phyloP scores from a whole-genome alignment of 2,888 invertebrate genomes.

The Dryomyza anilis region DNA sequence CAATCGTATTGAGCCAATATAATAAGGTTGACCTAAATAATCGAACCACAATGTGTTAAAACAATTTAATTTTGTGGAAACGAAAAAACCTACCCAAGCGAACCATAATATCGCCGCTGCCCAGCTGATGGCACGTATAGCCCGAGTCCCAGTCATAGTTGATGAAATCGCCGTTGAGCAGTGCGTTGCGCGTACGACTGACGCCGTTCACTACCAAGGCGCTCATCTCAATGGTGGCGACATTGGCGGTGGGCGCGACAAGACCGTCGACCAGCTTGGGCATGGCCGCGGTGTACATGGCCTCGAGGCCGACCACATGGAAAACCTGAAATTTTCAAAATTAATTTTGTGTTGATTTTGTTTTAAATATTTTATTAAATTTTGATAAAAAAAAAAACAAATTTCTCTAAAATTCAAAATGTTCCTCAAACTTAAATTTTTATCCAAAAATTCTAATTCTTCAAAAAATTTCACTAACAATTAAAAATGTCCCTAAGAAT shows the following conservation, averaged over 20 bases:
- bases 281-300: constrained; percentile 78
- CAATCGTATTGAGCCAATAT: constrained; percentile 87
- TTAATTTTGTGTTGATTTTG: no score
- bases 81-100: constrained; percentile 71
- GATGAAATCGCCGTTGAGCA: constrained; percentile 92
- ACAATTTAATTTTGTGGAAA: background rate
- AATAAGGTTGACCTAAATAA: constrained; percentile 92
- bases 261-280: constrained; percentile 78
- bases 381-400: no score
- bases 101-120: constrained; percentile 91
- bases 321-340: constrained; percentile 77
- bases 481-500: no score
- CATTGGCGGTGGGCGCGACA: constrained; percentile 84
- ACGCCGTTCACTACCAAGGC: constrained; percentile 97
- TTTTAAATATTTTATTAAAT: no score
- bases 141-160: constrained; percentile 99
- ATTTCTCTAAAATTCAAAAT: no score
- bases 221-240: constrained; percentile 87
- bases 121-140: constrained; percentile 96
- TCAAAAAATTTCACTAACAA: no score
- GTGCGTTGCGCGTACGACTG: constrained; percentile 87
- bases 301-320: constrained; percentile 92
- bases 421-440: no score
- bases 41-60: no score
- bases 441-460: no score